These are phyloP conservation scores for Mnemiopsis leidyi DNA, from an alignment of 37 sponge, comb jelly and placozoan species.

Conservation along the genomic window DNA sequence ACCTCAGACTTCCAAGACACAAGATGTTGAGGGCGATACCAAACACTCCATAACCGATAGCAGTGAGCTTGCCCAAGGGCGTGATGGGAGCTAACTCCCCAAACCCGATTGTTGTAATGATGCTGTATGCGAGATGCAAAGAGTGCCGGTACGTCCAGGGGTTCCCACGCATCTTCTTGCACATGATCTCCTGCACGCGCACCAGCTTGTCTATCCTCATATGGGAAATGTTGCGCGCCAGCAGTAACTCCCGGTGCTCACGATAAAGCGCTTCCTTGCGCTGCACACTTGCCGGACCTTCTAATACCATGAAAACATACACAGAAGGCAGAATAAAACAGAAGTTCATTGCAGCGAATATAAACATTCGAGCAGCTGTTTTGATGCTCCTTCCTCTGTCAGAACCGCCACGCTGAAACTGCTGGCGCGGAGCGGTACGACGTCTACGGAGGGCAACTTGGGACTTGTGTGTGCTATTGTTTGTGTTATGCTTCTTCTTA, in stretches of 20 bases:
- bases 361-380: background rate
- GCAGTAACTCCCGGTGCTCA: background rate
- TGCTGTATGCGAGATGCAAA: background rate
- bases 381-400: background rate
- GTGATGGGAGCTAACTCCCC: conserved; percentile 7
- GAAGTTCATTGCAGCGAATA: background rate
- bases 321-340: background rate
- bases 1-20: background rate
- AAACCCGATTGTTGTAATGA: conserved; percentile 14
- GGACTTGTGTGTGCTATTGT: too few species aligned
- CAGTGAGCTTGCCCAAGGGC: background rate
- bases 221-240: background rate
- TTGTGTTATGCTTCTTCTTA: too few species aligned
- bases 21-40: background rate
- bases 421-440: background rate
- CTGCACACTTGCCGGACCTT: background rate
- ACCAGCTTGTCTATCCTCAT: background rate
- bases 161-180: background rate
- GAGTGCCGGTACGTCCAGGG: background rate
- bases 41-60: background rate
- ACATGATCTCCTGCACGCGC: background rate
- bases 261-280: background rate
- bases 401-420: background rate
- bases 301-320: background rate
- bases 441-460: too few species aligned